Evolutionary conservation across 2,797 vertebrate genomes (phyloP).

Genomic region (Parauchenoglanis punctatus): DNA sequence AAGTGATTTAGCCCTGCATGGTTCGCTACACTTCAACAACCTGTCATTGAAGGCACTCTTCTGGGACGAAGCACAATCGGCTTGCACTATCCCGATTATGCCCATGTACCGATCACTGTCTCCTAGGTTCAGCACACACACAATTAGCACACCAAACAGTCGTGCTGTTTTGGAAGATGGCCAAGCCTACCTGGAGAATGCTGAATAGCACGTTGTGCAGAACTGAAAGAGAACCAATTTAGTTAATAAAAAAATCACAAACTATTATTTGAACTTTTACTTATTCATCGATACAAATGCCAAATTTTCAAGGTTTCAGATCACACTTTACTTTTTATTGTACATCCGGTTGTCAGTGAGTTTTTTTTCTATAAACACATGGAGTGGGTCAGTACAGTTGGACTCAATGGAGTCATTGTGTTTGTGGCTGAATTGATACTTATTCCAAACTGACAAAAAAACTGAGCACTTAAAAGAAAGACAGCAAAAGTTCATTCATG

Average conservation of each 20-base stretch:
- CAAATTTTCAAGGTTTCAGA: neutral
- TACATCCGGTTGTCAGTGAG: neutral
- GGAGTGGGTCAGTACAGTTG: neutral
- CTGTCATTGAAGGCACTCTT: constrained; percentile 37
- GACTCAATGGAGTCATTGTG: neutral
- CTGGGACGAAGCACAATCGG: constrained; percentile 24
- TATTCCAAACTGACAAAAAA: neutral
- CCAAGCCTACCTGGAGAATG: constrained; percentile 23
- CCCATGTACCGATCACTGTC: neutral
- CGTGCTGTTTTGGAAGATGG: constrained; percentile 12
- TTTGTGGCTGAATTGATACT: neutral
- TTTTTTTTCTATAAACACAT: neutral
- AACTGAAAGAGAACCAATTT: neutral
- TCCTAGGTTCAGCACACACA: constrained; percentile 11
- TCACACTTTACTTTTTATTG: neutral
- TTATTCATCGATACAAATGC: neutral
- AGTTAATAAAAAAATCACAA: neutral
- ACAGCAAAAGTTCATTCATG: neutral
- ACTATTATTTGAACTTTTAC: neutral
- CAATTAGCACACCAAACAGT: constrained; percentile 29
- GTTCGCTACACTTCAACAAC: constrained; percentile 53
- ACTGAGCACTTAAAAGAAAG: neutral
- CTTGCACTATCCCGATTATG: neutral
- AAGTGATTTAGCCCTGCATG: constrained; percentile 58
- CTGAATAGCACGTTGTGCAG: neutral